Evolutionary conservation across 2,888 invertebrate species (phyloP), one percentile per base, ranked within the genome.

Genomic region (Phania funesta): DNA sequence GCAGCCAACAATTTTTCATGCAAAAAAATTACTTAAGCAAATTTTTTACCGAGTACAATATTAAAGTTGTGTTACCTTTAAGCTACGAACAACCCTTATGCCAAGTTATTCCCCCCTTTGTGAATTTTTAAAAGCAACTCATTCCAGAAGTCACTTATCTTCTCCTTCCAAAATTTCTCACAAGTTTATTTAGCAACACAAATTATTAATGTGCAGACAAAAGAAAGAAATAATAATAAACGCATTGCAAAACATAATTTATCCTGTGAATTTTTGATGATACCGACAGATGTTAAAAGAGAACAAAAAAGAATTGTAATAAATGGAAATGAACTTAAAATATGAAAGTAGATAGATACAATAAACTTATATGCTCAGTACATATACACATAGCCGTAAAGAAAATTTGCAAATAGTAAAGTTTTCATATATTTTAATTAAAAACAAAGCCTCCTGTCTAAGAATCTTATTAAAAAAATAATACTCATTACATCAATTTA

Each of bases 211-310:
- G 75, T 68, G 75, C 16, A 35, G 20, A 44, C 29, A 32, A 24
- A 29, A 35, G 18, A 38, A 9, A 52, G 22, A 20, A 71, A 56
- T 18, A 64, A 70, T 35, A 52, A 24, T 29, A 38, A 67, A 58
- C 48, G 13, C 46, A 64, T 38, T 6, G 13, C n/a, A 60, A 44
- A 18, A 46, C 16, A 38, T 67, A 67, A 81, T 73, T 67, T 81
- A 62, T 71, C 71, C 73, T 81, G 80, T 76, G 80, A 81, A 81
- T 81, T 81, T 81, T 67, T 73, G 48, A 81, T 76, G 65, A 73
- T 67, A 50, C 35, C 48, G 18, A 35, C 80, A 81, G 76, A 81
- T 81, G 76, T 73, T 73, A 22, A 26, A 38, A 16, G 22, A 44
- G 22, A 20, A 46, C 1, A 11, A 8, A 2, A 20, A 50, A 70